phyloP scores from a whole-genome alignment of 2,888 invertebrate species.

The Scotopteryx bipunctaria region DNA sequence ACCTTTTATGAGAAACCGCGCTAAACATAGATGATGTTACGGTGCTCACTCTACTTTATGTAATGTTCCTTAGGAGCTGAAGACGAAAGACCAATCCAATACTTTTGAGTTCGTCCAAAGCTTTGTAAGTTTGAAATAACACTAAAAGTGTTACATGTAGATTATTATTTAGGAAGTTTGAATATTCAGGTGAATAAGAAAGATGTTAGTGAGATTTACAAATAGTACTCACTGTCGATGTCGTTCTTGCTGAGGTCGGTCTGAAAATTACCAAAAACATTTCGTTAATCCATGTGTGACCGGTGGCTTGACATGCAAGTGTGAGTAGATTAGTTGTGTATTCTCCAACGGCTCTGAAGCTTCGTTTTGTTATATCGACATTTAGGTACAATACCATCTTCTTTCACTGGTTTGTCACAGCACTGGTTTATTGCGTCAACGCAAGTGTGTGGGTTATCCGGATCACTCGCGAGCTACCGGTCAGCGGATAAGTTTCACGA shows the following conservation, averaged over 20 bases:
- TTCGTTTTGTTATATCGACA: slow-evolving; percentile 46
- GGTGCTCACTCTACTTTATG: slow-evolving; percentile 50
- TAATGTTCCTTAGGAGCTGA: slow-evolving; percentile 36
- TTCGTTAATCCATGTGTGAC: slow-evolving; percentile 69
- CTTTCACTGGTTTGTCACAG: slow-evolving; percentile 66
- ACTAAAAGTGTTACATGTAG: background rate
- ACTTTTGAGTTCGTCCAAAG: background rate
- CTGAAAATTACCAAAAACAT: slow-evolving; percentile 85
- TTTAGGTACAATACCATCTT: slow-evolving; percentile 58
- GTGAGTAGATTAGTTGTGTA: slow-evolving; percentile 59
- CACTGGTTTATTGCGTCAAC: slow-evolving; percentile 57
- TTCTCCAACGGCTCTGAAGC: slow-evolving; percentile 57
- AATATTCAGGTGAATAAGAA: background rate
- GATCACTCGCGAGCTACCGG: slow-evolving; percentile 67
- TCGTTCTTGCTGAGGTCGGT: slow-evolving; percentile 94
- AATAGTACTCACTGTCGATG: slow-evolving; percentile 91
- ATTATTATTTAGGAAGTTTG: background rate
- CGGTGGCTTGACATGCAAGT: slow-evolving; percentile 52
- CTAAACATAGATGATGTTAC: slow-evolving; percentile 71
- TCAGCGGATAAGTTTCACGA: slow-evolving; percentile 69
- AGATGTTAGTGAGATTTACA: slow-evolving; percentile 16
- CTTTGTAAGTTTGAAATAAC: background rate
- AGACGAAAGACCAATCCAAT: background rate
- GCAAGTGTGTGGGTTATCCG: slow-evolving; percentile 43
- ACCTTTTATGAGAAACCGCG: slow-evolving; percentile 76